Percentiles rank a stretch among this genome's conserved stretches.
Evolutionary conservation across 1,140 invertebrate genomes (phyloP).

Genomic region (Heterodera schachtii): DNA sequence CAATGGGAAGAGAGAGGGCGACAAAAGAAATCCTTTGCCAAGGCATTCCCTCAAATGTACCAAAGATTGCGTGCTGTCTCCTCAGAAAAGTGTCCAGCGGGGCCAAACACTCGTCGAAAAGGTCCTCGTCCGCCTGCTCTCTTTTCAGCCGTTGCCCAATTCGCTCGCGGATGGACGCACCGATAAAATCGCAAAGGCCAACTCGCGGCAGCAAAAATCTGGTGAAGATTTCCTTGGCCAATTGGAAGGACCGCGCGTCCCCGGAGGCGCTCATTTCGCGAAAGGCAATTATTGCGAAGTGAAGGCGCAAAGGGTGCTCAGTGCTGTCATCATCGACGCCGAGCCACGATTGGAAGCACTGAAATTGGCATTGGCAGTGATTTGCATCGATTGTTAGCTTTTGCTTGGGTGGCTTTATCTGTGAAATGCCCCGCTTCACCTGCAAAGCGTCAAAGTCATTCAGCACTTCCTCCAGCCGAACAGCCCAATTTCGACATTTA

Average conservation of each 20-base stretch:
- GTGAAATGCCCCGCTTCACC: constrained; percentile 8
- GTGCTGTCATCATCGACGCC: constrained; percentile 39
- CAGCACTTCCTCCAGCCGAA: constrained; percentile 35
- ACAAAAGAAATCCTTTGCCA: background rate
- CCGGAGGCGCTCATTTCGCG: constrained; percentile 23
- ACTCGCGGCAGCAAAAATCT: constrained; percentile 29
- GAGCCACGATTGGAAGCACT: constrained; percentile 38
- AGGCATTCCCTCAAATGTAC: background rate
- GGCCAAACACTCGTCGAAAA: constrained; percentile 32
- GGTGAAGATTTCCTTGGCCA: constrained; percentile 36
- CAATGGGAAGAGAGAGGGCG: background rate
- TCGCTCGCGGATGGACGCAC: constrained; percentile 22
- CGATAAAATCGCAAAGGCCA: constrained; percentile 37
- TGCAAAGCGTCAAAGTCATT: constrained; percentile 39
- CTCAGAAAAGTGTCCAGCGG: constrained; percentile 39
- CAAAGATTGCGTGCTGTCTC: constrained; percentile 39
- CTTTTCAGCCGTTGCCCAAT: constrained; percentile 22
- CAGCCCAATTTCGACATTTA: constrained; percentile 26
- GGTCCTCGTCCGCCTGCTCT: background rate
- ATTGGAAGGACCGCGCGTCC: constrained; percentile 29
- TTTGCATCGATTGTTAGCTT: background rate
- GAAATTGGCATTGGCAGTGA: background rate
- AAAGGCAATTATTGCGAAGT: constrained; percentile 40
- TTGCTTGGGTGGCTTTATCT: too few species aligned
- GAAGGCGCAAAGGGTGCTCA: constrained; percentile 35